Evolutionary conservation across 2,113 vertebrate genomes (phyloP).

Genomic region (Oostethus manadensis): DNA sequence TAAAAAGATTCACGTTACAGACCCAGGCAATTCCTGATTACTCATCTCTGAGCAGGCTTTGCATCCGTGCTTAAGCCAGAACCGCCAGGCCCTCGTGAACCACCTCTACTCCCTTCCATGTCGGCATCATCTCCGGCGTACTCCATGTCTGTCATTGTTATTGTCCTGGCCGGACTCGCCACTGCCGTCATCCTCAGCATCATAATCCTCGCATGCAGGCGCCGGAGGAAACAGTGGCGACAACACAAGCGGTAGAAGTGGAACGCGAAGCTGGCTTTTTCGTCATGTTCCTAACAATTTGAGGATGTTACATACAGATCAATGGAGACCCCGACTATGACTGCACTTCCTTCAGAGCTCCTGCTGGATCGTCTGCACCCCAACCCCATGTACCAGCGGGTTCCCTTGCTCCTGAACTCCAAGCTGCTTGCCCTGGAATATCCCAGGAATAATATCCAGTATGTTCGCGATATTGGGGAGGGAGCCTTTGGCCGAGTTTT

Average conservation of each 20-base stretch:
- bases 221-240: slow-evolving; percentile 80
- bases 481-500: slow-evolving; percentile 97
- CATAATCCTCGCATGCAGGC: slow-evolving; percentile 76
- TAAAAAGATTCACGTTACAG: not conserved
- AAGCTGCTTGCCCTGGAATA: slow-evolving; percentile 94
- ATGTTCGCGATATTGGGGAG: slow-evolving; percentile 94
- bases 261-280: not conserved
- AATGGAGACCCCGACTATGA: slow-evolving; percentile 80
- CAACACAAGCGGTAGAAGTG: slow-evolving; percentile 78
- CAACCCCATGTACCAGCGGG: slow-evolving; percentile 97
- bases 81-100: slow-evolving; percentile 64
- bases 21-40: not conserved
- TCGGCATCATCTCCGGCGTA: slow-evolving; percentile 76
- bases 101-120: slow-evolving; percentile 54
- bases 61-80: slow-evolving; percentile 61
- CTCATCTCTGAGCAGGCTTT: slow-evolving; percentile 20
- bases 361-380: slow-evolving; percentile 93
- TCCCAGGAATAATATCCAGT: slow-evolving; percentile 96
- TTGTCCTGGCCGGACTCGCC: slow-evolving; percentile 80
- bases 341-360: slow-evolving; percentile 88
- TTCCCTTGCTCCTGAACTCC: slow-evolving; percentile 91
- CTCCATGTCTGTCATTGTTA: slow-evolving; percentile 89
- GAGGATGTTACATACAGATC: slow-evolving; percentile 31
- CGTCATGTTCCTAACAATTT: not conserved
- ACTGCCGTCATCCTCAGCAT: slow-evolving; percentile 71